A percentile compares a stretch with the other conserved stretches of the same genome.
These are phyloP conservation scores for Porites lobata DNA, from an alignment of 92 coral and sea anemone genomes.

Conservation along the genomic window DNA sequence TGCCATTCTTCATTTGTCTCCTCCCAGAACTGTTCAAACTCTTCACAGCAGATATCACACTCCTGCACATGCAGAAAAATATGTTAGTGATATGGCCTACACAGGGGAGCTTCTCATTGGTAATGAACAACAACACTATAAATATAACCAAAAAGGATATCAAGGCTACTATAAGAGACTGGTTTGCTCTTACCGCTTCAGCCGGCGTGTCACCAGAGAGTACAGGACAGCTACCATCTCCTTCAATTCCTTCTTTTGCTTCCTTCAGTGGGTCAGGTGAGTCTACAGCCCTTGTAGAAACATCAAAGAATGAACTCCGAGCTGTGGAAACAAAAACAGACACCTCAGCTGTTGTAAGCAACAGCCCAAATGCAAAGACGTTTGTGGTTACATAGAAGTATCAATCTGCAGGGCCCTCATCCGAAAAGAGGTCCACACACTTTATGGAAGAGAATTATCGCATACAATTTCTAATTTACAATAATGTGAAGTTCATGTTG, in stretches of 20 bases:
- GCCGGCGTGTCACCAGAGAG: slow-evolving; percentile 76
- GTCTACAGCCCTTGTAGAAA: slow-evolving; percentile 52
- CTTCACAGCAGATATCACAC: slow-evolving; percentile 96
- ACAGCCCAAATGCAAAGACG: no score
- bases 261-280: slow-evolving; percentile 56
- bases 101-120: background rate
- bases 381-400: no score
- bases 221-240: slow-evolving; percentile 92
- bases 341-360: no score
- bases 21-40: slow-evolving; percentile 99
- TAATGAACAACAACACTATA: no score
- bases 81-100: background rate
- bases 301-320: slow-evolving; percentile 95
- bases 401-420: no score
- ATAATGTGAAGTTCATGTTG: no score
- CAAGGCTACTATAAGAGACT: no score
- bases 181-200: slow-evolving; percentile 73
- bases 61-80: slow-evolving; percentile 48
- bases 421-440: no score
- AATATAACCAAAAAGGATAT: no score
- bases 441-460: no score
- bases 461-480: no score
- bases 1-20: slow-evolving; percentile 98
- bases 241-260: slow-evolving; percentile 40
- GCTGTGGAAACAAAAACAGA: slow-evolving; percentile 56